phyloP scores from a whole-genome alignment of 2,888 invertebrate genomes.

The Antitype chi region DNA sequence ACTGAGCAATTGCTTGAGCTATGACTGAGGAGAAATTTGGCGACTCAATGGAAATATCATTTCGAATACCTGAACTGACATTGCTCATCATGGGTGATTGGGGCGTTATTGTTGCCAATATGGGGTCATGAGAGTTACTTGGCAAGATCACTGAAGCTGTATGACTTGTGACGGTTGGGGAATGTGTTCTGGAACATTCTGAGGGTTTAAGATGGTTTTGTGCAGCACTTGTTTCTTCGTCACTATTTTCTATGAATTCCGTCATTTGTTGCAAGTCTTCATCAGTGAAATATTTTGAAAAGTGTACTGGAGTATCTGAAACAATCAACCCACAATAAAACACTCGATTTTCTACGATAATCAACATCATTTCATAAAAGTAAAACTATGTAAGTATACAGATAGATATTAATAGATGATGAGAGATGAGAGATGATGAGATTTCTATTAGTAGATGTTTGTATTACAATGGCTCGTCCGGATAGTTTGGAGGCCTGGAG shows the following conservation, averaged over 20 bases:
- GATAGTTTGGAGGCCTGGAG: too few species aligned
- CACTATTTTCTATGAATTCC: conserved; percentile 25
- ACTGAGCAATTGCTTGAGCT: conserved; percentile 39
- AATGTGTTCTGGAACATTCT: conserved; percentile 22
- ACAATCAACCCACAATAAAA: conserved; percentile 23
- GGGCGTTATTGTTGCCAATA: conserved; percentile 29
- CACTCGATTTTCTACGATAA: conserved; percentile 17
- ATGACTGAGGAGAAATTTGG: conserved; percentile 34
- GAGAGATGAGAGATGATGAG: too few species aligned
- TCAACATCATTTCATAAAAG: conserved; percentile 31
- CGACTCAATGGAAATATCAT: conserved; percentile 32
- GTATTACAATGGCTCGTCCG: too few species aligned
- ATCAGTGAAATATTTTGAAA: conserved; percentile 33
- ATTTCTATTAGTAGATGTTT: too few species aligned
- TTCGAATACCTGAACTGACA: conserved; percentile 23
- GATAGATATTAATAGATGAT: conserved; percentile 21
- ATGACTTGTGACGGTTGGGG: conserved; percentile 24
- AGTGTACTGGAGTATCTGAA: conserved; percentile 30
- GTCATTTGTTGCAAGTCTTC: conserved; percentile 34
- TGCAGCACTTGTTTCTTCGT: conserved; percentile 22
- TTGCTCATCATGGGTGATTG: conserved; percentile 29
- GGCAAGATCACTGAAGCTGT: conserved; percentile 31
- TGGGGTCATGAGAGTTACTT: conserved; percentile 29
- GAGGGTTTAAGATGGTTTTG: conserved; percentile 22
- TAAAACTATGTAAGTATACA: conserved; percentile 24